A percentile compares a stretch with the other conserved stretches of the same genome.
These are phyloP conservation scores for Hydra vulgaris DNA, from an alignment of 30 jellyfish, hydroid and myxozoan genomes.

Conservation along the genomic window DNA sequence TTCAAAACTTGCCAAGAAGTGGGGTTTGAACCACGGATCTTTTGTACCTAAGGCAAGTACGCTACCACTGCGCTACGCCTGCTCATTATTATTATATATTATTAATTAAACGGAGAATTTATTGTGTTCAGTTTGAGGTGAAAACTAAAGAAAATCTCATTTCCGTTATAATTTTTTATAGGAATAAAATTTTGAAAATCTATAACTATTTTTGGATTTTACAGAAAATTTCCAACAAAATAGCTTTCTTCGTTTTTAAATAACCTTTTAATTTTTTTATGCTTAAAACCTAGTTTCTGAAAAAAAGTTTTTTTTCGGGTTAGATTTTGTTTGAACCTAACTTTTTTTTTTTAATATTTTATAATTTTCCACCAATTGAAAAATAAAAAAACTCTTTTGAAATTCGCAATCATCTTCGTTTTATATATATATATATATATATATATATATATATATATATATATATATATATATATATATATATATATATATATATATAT, in stretches of 20 bases:
- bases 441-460: too few relatives aligned
- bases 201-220: background rate
- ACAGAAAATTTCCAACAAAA: background rate
- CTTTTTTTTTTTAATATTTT: too few relatives aligned
- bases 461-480: too few relatives aligned
- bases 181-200: background rate
- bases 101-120: background rate
- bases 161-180: background rate
- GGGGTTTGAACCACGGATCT: too few relatives aligned
- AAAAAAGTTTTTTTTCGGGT: background rate
- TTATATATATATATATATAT: too few relatives aligned
- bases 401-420: background rate
- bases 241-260: background rate
- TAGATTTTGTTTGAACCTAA: background rate
- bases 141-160: background rate
- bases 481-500: too few relatives aligned
- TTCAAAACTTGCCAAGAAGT: too few relatives aligned
- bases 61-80: too few relatives aligned
- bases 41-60: too few relatives aligned
- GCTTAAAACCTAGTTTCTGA: background rate
- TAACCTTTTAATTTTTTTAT: background rate
- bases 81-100: too few relatives aligned
- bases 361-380: background rate
- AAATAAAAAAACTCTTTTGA: background rate
- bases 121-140: background rate